phyloP scores from a whole-genome alignment of 2,888 invertebrate genomes.

The Drosophila greeni region DNA sequence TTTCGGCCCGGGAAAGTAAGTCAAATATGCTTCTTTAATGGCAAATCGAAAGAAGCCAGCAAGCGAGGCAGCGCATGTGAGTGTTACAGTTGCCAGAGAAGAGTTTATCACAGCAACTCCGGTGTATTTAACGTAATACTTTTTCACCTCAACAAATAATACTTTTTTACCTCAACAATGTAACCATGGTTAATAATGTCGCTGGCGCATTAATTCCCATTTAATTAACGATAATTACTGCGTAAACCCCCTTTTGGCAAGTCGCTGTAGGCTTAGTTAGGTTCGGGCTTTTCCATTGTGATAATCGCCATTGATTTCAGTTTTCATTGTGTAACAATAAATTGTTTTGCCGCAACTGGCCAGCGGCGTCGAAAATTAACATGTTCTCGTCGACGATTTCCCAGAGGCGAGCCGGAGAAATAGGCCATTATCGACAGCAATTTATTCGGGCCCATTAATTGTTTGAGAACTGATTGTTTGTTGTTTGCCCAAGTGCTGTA shows the following conservation, averaged over 20 bases:
- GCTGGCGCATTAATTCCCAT: slow-evolving; percentile 22
- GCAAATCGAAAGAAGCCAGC: slow-evolving; percentile 50
- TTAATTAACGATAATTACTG: slow-evolving; percentile 42
- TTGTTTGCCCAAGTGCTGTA: slow-evolving; percentile 23
- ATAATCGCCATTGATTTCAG: slow-evolving; percentile 50
- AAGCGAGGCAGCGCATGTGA: slow-evolving; percentile 7
- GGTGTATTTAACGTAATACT: slow-evolving; percentile 6
- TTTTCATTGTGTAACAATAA: slow-evolving; percentile 55
- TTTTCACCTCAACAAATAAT: slow-evolving; percentile 10
- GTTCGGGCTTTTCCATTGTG: slow-evolving; percentile 13
- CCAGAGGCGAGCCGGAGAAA: slow-evolving; percentile 38
- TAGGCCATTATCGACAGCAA: slow-evolving; percentile 56
- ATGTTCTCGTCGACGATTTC: slow-evolving; percentile 46
- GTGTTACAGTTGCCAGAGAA: not conserved
- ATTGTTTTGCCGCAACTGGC: slow-evolving; percentile 43
- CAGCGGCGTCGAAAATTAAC: slow-evolving; percentile 56
- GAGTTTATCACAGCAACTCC: not conserved
- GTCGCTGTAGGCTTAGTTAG: slow-evolving; percentile 2
- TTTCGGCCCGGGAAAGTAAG: slow-evolving; percentile 19
- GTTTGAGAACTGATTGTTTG: slow-evolving; percentile 32
- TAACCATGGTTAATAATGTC: slow-evolving; percentile 27
- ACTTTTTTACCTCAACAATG: slow-evolving; percentile 3
- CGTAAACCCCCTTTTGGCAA: slow-evolving; percentile 4
- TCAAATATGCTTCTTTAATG: slow-evolving; percentile 51
- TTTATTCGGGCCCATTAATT: slow-evolving; percentile 63